phyloP scores from a whole-genome alignment of 1,140 invertebrate genomes.

The Tetraneura akinire region DNA sequence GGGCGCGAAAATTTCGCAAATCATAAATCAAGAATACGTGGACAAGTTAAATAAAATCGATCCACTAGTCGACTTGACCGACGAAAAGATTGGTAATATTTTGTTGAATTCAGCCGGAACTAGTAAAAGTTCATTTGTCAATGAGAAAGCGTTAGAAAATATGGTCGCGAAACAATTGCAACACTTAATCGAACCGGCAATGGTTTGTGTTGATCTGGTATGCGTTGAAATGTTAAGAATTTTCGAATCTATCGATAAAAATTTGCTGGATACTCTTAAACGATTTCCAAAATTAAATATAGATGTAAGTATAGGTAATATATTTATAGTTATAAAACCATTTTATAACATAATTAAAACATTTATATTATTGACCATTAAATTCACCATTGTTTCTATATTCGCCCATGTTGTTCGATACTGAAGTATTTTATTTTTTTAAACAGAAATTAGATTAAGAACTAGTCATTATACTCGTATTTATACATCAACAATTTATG shows the following conservation, averaged over 20 bases:
- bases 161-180: constrained; percentile 73
- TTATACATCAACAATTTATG: too few relatives aligned
- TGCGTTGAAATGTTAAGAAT: constrained; percentile 68
- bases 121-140: constrained; percentile 70
- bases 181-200: constrained; percentile 69
- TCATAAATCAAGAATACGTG: constrained; percentile 74
- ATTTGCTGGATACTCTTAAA: constrained; percentile 1
- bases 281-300: constrained; percentile 22
- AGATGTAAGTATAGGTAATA: too few relatives aligned
- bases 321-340: too few relatives aligned
- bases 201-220: constrained; percentile 72
- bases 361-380: too few relatives aligned
- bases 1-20: constrained; percentile 74
- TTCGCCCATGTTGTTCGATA: too few relatives aligned
- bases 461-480: too few relatives aligned
- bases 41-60: constrained; percentile 66
- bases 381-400: too few relatives aligned
- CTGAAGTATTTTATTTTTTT: too few relatives aligned
- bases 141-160: constrained; percentile 73
- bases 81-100: constrained; percentile 70
- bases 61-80: constrained; percentile 67
- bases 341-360: too few relatives aligned
- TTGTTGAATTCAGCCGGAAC: constrained; percentile 74
- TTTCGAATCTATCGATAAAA: constrained; percentile 34
- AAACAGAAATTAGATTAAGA: too few relatives aligned